Percentiles rank a stretch among this genome's conserved stretches.
phyloP scores from a whole-genome alignment of 2,888 invertebrate species.

The Chaitophorus viminalis region DNA sequence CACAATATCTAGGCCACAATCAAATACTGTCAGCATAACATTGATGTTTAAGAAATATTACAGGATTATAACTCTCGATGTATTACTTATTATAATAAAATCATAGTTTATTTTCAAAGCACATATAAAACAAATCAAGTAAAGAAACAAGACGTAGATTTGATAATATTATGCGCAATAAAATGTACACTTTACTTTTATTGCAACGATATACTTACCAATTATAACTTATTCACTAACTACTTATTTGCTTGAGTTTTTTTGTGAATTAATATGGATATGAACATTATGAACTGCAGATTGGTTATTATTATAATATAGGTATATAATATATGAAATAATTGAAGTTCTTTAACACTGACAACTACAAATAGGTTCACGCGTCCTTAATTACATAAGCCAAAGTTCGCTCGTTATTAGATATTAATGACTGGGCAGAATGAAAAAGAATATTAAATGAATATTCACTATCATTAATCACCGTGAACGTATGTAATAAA shows the following conservation, averaged over 20 bases:
- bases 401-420: background rate
- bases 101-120: background rate
- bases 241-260: no score
- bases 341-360: background rate
- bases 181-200: no score
- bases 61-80: background rate
- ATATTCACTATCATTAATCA: constrained; percentile 28
- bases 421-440: background rate
- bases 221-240: no score
- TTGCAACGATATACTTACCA: no score
- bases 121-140: background rate
- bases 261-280: no score
- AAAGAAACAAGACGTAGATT: background rate
- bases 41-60: constrained; percentile 7
- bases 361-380: background rate
- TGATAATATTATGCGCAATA: background rate
- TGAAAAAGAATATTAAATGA: background rate
- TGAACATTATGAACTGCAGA: no score
- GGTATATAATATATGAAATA: background rate
- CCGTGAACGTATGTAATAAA: background rate
- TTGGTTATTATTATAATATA: no score
- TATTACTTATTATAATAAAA: no score
- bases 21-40: constrained; percentile 1
- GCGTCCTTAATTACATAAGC: background rate
- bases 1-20: constrained; percentile 19